Evolutionary conservation across 2,113 vertebrate genomes (phyloP).

Genomic region (Oreochromis tanganicae): DNA sequence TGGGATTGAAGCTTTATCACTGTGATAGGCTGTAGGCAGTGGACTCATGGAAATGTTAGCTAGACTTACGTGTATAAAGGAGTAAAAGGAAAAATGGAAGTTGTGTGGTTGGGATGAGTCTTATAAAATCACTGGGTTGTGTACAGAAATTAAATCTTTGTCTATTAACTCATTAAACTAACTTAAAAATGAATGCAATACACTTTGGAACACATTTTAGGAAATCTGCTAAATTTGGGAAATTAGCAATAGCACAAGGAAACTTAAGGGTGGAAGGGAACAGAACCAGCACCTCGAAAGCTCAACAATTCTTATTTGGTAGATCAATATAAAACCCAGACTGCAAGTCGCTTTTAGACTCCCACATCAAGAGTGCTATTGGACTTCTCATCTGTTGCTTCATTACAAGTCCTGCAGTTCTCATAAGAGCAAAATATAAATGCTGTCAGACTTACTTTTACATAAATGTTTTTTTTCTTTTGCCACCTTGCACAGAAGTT

Average conservation of each 20-base stretch:
- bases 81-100: background rate
- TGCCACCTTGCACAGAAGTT: background rate
- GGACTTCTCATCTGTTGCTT: background rate
- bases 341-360: background rate
- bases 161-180: background rate
- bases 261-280: background rate
- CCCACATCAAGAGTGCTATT: background rate
- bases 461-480: background rate
- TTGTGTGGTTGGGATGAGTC: background rate
- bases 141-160: background rate
- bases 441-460: background rate
- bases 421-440: background rate
- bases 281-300: background rate
- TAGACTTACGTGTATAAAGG: background rate
- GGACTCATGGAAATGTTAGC: background rate
- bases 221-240: background rate
- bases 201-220: background rate
- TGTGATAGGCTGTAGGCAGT: background rate
- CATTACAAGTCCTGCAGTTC: background rate
- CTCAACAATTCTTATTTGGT: background rate
- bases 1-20: background rate
- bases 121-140: background rate
- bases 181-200: background rate
- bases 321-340: background rate
- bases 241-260: background rate